A percentile compares a stretch with the other conserved stretches of the same genome.
These are phyloP conservation scores for Lipophrys pholis DNA, from an alignment of 2,113 vertebrate species.

Conservation along the genomic window DNA sequence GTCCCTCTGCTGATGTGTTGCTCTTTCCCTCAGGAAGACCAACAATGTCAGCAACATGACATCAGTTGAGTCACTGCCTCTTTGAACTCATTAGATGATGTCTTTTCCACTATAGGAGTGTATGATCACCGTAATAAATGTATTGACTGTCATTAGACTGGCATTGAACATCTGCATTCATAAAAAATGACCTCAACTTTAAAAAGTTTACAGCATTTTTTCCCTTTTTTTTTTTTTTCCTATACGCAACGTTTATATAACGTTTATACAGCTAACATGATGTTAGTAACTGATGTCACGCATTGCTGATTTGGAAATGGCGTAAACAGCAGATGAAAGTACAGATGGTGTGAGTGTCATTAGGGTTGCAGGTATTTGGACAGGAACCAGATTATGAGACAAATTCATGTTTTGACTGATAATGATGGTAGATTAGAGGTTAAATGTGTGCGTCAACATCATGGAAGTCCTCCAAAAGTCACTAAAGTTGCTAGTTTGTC, in stretches of 20 bases:
- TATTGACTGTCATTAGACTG: background rate
- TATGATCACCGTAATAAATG: slow-evolving; percentile 22
- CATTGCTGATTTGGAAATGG: background rate
- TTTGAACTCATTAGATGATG: slow-evolving; percentile 43
- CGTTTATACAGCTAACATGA: background rate
- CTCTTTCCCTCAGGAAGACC: slow-evolving; percentile 38
- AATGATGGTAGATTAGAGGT: background rate
- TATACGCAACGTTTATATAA: background rate
- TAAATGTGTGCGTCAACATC: background rate
- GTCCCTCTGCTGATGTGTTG: slow-evolving; percentile 35
- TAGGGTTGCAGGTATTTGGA: slow-evolving; percentile 14
- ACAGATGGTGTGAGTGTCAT: slow-evolving; percentile 17
- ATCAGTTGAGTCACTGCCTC: slow-evolving; percentile 30
- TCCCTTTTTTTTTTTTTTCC: background rate
- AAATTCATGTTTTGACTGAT: background rate
- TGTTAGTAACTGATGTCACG: slow-evolving; percentile 18
- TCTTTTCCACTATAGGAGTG: slow-evolving; percentile 18
- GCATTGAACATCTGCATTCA: slow-evolving; percentile 7
- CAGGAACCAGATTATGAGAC: background rate
- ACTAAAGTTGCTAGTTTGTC: background rate
- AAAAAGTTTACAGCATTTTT: background rate
- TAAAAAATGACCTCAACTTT: background rate
- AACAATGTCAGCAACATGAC: slow-evolving; percentile 47
- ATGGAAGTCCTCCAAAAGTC: background rate
- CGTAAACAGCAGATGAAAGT: slow-evolving; percentile 30